Evolutionary conservation across 1,140 invertebrate species (phyloP), one percentile per base, ranked within the genome.

Genomic region (Meloidogyne hapla): DNA sequence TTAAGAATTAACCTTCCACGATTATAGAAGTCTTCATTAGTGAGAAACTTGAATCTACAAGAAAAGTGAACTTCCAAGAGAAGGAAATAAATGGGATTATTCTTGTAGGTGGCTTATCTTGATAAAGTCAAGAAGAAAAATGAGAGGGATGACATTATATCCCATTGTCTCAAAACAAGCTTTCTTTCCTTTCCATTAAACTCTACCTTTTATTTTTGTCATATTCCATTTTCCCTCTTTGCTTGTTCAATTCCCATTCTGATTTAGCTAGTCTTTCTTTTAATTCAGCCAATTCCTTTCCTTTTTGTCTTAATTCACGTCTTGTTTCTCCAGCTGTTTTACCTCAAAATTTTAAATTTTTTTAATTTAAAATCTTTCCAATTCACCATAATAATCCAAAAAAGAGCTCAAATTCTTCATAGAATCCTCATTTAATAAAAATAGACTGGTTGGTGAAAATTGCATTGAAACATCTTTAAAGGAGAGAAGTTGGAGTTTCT

Each of bases 141-240:
- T n/a, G 33, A 8, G 33, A 8, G 9, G 33, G 33, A 8, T 0
- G 33, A 33, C 5, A 8, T 6, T 33, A 33, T 33, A 33, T 33
- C 28, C 33, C 33, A 33, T n/a, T 68, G 5, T 42, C 23, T 68
- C 21, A n/a, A 13, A 42, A 42, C 9, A 10, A n/a, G n/a, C n/a
- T n/a, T 3, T 6, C n/a, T 42, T 42, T 10, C 10, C 42, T 10
- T 68, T 68, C 13, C 18, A n/a, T n/a, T n/a, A n/a, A n/a, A n/a
- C n/a, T n/a, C n/a, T 48, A 87, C 85, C 84, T 75, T 69, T 87
- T 85, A 38, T 87, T 69, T 25, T 80, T 84, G 73, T 85, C 84
- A 67, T 85, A 85, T 69, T 85, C 84, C 63, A 64, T 70, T n/a
- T 74, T 61, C 65, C 85, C 84, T 67, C 84, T 69, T 13, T 81